Base-by-base conservation (phyloP, 2,888 invertebrate genomes). In the Phyllotreta cruciferae region DNA sequence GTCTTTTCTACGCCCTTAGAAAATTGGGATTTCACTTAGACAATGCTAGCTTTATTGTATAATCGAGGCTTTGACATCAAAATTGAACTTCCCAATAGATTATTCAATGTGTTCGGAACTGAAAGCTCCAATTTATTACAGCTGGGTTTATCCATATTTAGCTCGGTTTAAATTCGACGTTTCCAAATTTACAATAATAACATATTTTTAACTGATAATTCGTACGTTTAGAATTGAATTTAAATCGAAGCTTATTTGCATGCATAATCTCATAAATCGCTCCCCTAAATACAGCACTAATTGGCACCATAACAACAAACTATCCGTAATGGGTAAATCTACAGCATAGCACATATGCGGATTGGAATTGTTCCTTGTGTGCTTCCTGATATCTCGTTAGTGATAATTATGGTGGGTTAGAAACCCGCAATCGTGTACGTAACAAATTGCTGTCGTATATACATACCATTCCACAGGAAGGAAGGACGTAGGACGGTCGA, bases 341-440 rank as follows among this genome's bases (percentile, higher is more conserved):
- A 24, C 24, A 24, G 34, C 47, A 47, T 47, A 8, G 34, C 24
- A 24, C 14, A 6, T 34, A 6, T 47, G 24, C 14, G n/a, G 24
- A 24, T 24, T 24, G 24, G 24, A 24, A 24, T 24, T 24, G 13
- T 35, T 49, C 35, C 35, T 49, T 35, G 49, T 35, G 11, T 49
- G 24, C 24, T 35, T 49, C 49, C 49, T 49, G 49, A 35, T 49
- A 35, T 49, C 34, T 49, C 49, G 35, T 35, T 49, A 49, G 49
- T 13, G 35, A 49, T 35, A 49, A 35, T 49, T 49, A 49, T 11
- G 49, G 49, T 49, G 49, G 35, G 35, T 35, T 35, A 8, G 24
- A 34, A 49, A n/a, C 35, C 35, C 6, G n/a, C 35, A 10, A 11
- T 10, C 34, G 49, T 49, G 49, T 49, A 49, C 49, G 2, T 49